phyloP scores from a whole-genome alignment of 2,888 invertebrate species.

The Neuroscelio doddi region DNA sequence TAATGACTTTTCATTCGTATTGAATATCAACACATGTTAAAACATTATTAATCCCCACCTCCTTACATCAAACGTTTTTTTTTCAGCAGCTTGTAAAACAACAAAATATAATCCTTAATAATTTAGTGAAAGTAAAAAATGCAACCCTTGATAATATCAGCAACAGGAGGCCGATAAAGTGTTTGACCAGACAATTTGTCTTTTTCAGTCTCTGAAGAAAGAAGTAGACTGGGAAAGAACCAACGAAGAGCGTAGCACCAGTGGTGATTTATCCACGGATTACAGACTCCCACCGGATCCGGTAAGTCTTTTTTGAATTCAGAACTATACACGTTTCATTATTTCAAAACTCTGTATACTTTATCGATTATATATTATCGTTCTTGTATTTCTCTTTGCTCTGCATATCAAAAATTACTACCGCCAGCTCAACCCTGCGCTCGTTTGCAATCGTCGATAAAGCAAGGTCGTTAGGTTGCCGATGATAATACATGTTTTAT shows the following conservation, averaged over 20 bases:
- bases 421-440: conserved; percentile 53
- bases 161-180: too few species aligned
- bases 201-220: conserved; percentile 88
- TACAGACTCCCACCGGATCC: conserved; percentile 88
- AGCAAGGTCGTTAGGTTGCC: conserved; percentile 58
- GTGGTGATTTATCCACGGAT: conserved; percentile 83
- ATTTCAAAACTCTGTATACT: conserved; percentile 52
- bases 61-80: too few species aligned
- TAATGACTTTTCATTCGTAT: too few species aligned
- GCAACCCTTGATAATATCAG: too few species aligned
- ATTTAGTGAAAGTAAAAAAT: too few species aligned
- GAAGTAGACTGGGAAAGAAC: conserved; percentile 89
- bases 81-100: too few species aligned
- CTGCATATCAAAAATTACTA: conserved; percentile 62
- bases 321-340: conserved; percentile 32
- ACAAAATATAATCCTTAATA: too few species aligned
- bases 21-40: too few species aligned
- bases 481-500: conserved; percentile 50
- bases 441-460: conserved; percentile 60
- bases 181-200: conserved; percentile 34
- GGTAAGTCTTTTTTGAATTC: conserved; percentile 75
- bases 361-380: conserved; percentile 61
- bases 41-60: too few species aligned
- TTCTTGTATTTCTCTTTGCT: conserved; percentile 67
- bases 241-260: conserved; percentile 83